Evolutionary conservation across 2,113 vertebrate genomes (phyloP), one percentile per base, ranked within the genome.

Genomic region (Ceratotherium simum): DNA sequence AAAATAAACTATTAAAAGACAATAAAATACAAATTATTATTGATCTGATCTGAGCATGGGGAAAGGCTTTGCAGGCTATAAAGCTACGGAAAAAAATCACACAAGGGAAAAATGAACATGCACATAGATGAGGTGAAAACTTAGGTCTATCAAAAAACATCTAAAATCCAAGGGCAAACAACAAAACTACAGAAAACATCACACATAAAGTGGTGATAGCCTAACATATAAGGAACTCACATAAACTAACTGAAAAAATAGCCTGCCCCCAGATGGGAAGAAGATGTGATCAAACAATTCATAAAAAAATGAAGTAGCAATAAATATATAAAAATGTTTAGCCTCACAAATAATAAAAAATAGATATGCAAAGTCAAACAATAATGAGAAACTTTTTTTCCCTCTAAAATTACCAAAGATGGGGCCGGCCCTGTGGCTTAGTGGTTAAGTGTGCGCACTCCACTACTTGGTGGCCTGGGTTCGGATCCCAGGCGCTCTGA

Each of bases 121-220:
- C 72, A 88, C 29, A 78, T 20, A 29, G 23, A 69, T 29, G 46
- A 58, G 46, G 25, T 76, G 33, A 91, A 90, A 95, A 75, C 23
- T 69, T 81, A 20, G 75, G 25, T 76, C 91, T 54, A 81, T 39
- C 39, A 62, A 72, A 83, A 90, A 84, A 42, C 72, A 92, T 21
- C 72, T 69, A 88, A 95, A 88, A 87, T 56, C 42, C 23, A 88
- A 90, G 39, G 54, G 8, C 72, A 93, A 73, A 92, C 42, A 97
- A 90, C 36, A 73, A 89, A 96, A 96, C 58, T 51, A 79, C 8
- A 4, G 14, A 83, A 87, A 80, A 96, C 33, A 69, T 17, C 62
- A 83, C 27, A 86, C 14, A 62, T 27, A 46, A 83, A 42, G 16
- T 69, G 21, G 20, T 67, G 33, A 51, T 11, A 88, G 72, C 29